Base-by-base conservation (phyloP, 2,797 vertebrate genomes). In the Diglossa cyanea region DNA sequence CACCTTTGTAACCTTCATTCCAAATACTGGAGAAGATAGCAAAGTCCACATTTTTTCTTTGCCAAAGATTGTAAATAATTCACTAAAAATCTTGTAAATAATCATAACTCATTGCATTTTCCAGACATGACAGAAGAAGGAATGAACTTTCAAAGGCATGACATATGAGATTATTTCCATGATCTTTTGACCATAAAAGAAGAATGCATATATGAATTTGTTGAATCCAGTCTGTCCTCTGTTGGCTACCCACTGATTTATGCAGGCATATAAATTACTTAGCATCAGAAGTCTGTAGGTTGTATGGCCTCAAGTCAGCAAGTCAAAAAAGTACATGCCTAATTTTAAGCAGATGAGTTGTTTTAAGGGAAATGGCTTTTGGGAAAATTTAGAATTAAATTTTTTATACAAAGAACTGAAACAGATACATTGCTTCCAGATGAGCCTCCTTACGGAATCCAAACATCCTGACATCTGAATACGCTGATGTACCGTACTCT, bases 271-370 rank as follows among this genome's bases (percentile, higher is more conserved):
- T 86, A 93, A 86, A 94, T 91, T 94, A 63, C 79, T 91, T 53
- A 76, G 60, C 58, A 81, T 94, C 88, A 94, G 80, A 94, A 54
- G 9, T 47, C 80, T 90, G 62, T 76, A 20, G 84, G 33, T 70
- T 81, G 26, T 57, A 78, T 73, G 66, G 87, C 62, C 60, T 90
- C 85, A 82, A 96, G 73, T 94, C 76, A 94, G 55, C 60, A 94
- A 94, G 89, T 76, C 86, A 93, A 91, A 94, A 62, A 94, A 90
- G 62, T 88, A 86, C 37, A 84, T 71, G 73, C 48, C 17, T 96
- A 96, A 96, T 92, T 95, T 93, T 94, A 94, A 95, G 94, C 93
- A 96, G 87, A 95, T 94, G 86, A 90, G 20, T 71, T 84, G 24
- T 73, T 93, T 55, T 53, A 82, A 90, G 60, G 71, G 66, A 93